phyloP scores from a whole-genome alignment of 2,113 vertebrate genomes.

The Pteropus alecto region DNA sequence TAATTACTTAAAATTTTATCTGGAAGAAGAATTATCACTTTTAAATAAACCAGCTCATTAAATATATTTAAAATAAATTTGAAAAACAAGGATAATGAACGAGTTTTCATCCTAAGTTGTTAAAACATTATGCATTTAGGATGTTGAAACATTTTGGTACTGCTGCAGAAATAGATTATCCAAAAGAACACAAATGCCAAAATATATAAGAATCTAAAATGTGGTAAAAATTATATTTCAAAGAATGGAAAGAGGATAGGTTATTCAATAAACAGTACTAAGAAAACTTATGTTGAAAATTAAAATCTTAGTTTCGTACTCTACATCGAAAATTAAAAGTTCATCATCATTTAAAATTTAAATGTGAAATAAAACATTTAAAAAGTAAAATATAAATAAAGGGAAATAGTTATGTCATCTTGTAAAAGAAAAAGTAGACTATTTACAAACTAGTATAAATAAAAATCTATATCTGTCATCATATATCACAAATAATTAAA shows the following conservation, averaged over 20 bases:
- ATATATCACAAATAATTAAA: neutral
- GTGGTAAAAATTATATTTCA: neutral
- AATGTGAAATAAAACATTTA: neutral
- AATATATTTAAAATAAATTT: neutral
- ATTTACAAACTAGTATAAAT: neutral
- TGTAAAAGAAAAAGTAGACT: neutral
- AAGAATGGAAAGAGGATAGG: neutral
- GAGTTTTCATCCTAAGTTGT: neutral
- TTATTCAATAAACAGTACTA: neutral
- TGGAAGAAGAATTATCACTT: neutral
- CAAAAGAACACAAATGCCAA: neutral
- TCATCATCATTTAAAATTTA: neutral
- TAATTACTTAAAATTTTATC: neutral
- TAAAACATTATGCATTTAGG: neutral
- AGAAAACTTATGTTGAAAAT: neutral
- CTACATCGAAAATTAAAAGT: neutral
- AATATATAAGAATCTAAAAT: neutral
- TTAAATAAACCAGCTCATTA: neutral
- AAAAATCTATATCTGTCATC: neutral
- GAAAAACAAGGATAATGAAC: neutral
- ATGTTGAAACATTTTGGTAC: neutral
- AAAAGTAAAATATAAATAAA: neutral
- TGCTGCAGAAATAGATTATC: neutral
- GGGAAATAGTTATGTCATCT: neutral
- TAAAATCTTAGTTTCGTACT: neutral